phyloP scores from a whole-genome alignment of 2,888 invertebrate genomes.

The Marasmarcha lunaedactyla region DNA sequence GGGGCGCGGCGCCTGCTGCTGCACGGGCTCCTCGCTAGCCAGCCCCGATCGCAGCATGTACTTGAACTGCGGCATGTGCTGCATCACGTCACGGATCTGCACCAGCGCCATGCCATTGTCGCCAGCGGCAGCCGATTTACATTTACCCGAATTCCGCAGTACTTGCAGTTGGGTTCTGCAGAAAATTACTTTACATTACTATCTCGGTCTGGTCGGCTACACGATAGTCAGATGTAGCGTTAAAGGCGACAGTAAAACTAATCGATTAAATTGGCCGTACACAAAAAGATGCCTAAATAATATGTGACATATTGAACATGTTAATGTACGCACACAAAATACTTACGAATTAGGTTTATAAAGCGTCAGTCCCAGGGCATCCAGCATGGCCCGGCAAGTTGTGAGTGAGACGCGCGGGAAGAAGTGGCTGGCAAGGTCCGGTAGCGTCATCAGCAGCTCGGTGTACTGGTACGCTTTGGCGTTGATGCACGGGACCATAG shows the following conservation, averaged over 20 bases:
- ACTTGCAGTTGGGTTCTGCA: slow-evolving; percentile 80
- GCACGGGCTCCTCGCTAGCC: slow-evolving; percentile 31
- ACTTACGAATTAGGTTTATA: slow-evolving; percentile 88
- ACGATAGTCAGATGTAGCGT: too few relatives aligned
- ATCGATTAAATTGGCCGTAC: too few relatives aligned
- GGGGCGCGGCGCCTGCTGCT: slow-evolving; percentile 21
- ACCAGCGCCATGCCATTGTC: slow-evolving; percentile 83
- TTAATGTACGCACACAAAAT: too few relatives aligned
- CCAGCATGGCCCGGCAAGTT: slow-evolving; percentile 83
- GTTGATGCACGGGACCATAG: slow-evolving; percentile 88
- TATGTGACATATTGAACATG: too few relatives aligned
- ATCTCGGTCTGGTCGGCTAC: too few relatives aligned
- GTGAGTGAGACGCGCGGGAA: slow-evolving; percentile 81
- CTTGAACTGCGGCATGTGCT: slow-evolving; percentile 88
- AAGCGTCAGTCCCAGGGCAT: slow-evolving; percentile 82
- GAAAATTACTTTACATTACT: too few relatives aligned
- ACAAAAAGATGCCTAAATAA: too few relatives aligned
- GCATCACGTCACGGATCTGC: slow-evolving; percentile 85
- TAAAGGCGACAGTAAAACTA: too few relatives aligned
- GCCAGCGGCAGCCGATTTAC: slow-evolving; percentile 72
- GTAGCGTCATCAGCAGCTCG: slow-evolving; percentile 85
- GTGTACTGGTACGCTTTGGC: slow-evolving; percentile 86
- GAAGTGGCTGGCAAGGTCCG: slow-evolving; percentile 84
- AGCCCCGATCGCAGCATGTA: slow-evolving; percentile 79
- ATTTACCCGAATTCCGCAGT: slow-evolving; percentile 81